Evolutionary conservation across 2,797 vertebrate species (phyloP), one percentile per base, ranked within the genome.

Genomic region (Anomalospiza imberbis): DNA sequence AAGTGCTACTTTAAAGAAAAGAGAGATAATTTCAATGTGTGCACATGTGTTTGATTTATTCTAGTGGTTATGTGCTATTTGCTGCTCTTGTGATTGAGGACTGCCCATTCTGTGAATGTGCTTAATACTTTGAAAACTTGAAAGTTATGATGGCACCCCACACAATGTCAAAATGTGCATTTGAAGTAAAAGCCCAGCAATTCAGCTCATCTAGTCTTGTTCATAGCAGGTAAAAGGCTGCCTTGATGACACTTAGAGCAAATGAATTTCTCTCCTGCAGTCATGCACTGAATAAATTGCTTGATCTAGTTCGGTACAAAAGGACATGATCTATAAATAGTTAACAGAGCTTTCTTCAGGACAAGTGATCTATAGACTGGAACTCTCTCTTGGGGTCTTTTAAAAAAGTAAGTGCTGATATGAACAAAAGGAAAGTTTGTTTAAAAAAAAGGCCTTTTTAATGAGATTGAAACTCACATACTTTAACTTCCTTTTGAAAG

Each of bases 361-460:
- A 89, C 73, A 93, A 94, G 93, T 92, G 95, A 95, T 93, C 86
- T 93, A 80, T 95, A 94, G 95, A 79, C 71, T 96, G 51, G 86
- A 93, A 92, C 76, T 91, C 93, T 96, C 95, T 92, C 96, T 94
- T 96, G 93, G 93, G 86, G 91, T 95, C 96, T 97, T 96, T 96
- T 96, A 85, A 70, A 94, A 94, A 96, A 92, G 94, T 95, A 93
- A 95, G 95, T 96, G 85, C 80, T 89, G 85, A 74, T 97, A 94
- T 84, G 96, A 97, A 95, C 88, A 96, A 96, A 97, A 97, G 93
- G 47, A 94, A 97, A 96, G 91, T 97, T 96, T 96, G 72, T 94
- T 90, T 75, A 67, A 89, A 91, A 91, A 79, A 85, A 48, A 44
- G 54, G 5, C 36, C 61, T 91, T 97, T 96, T 96, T 94, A 96